Percentiles rank a stretch among this genome's conserved stretches.
Conservation (phyloP, 2,888 invertebrate genomes). For the Galeopsomyia nigrocyanea region DNA sequence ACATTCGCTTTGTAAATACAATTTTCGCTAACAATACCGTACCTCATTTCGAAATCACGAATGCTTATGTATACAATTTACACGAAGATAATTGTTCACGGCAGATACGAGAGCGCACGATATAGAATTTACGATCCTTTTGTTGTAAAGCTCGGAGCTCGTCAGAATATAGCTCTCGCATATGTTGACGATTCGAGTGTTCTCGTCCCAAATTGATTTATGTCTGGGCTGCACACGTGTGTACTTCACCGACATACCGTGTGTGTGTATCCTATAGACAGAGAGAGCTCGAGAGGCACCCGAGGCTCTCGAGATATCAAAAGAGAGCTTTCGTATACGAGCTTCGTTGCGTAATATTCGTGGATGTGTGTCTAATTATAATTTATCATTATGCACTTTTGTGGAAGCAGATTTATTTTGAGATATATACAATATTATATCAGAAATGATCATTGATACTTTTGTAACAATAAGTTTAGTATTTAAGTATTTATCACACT, state of each 20-base stretch:
- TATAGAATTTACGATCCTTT: neutral
- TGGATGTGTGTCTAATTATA: too few species aligned
- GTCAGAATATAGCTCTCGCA: neutral
- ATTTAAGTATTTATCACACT: too few species aligned
- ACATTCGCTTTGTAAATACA: too few species aligned
- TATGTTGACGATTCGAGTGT: slow-evolving; percentile 16
- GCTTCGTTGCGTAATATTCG: slow-evolving; percentile 4
- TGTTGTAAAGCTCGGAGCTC: too few species aligned
- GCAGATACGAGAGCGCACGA: neutral
- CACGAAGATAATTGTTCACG: neutral
- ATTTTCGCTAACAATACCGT: too few species aligned
- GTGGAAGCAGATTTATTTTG: too few species aligned
- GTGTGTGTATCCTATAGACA: neutral
- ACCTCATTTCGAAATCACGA: too few species aligned
- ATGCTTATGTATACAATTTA: too few species aligned
- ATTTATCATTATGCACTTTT: too few species aligned
- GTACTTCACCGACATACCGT: neutral
- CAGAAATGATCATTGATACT: too few species aligned
- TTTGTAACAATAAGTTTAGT: too few species aligned
- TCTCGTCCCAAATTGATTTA: slow-evolving; percentile 24
- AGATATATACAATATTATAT: too few species aligned
- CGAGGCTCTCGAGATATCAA: slow-evolving; percentile 16
- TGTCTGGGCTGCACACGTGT: slow-evolving; percentile 10
- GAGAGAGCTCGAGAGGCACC: neutral
- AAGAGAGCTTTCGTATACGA: neutral